Conservation (phyloP, 2,797 vertebrate species). For the Alca torda region DNA sequence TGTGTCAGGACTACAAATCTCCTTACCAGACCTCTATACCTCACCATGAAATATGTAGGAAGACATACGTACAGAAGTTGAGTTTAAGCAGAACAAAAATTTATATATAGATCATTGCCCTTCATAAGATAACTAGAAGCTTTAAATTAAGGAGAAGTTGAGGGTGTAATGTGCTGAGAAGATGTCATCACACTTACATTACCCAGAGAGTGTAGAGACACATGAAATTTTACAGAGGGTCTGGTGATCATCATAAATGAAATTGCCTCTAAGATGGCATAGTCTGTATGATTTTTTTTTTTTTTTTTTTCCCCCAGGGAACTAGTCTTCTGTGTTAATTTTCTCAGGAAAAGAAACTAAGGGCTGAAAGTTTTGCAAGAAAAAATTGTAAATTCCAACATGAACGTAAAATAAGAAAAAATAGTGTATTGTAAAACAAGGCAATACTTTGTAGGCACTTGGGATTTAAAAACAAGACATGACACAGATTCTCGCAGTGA, state of each 20-base stretch:
- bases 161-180: not conserved
- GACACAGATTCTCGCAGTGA: not conserved
- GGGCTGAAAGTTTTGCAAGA: not conserved
- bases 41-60: not conserved
- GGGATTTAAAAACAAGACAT: not conserved
- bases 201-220: not conserved
- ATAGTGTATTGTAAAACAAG: not conserved
- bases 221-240: not conserved
- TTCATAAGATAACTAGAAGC: conserved; percentile 1
- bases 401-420: not conserved
- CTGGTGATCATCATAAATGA: not conserved
- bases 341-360: not conserved
- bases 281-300: not conserved
- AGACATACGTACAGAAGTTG: not conserved
- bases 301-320: not conserved
- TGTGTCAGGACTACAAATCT: not conserved
- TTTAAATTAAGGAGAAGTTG: not conserved
- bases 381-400: not conserved
- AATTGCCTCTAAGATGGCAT: not conserved
- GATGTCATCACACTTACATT: not conserved
- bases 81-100: not conserved
- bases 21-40: not conserved
- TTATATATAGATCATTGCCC: not conserved
- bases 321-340: not conserved
- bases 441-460: not conserved